A percentile compares a stretch with the other conserved stretches of the same genome.
Evolutionary conservation across 2,113 vertebrate genomes (phyloP).

Genomic region (Pterocles burchelli): DNA sequence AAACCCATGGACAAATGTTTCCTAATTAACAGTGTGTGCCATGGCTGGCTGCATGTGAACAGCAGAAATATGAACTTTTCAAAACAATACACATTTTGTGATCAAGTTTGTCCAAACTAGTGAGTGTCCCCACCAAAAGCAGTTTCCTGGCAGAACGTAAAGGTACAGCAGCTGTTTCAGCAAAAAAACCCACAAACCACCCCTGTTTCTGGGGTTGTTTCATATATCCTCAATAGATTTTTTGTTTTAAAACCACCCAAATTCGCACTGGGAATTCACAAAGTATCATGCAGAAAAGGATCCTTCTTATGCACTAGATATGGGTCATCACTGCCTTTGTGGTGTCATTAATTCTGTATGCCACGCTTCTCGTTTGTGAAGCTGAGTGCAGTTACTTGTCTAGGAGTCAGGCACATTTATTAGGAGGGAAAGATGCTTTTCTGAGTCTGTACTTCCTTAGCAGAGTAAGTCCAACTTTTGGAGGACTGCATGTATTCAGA

Average conservation of each 20-base stretch:
- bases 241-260: not conserved
- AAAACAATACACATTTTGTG: constrained; percentile 50
- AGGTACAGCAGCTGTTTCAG: not conserved
- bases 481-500: not conserved
- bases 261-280: not conserved
- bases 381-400: not conserved
- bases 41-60: not conserved
- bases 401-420: not conserved
- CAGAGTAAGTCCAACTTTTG: not conserved
- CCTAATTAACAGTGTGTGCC: constrained; percentile 35
- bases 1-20: constrained; percentile 65
- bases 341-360: not conserved
- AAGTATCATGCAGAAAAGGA: not conserved
- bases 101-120: not conserved
- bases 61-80: constrained; percentile 30
- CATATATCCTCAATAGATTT: not conserved
- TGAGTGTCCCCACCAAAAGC: constrained; percentile 11
- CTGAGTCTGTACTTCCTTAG: not conserved
- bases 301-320: not conserved
- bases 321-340: not conserved
- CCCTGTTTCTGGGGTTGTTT: not conserved
- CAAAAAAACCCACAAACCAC: not conserved
- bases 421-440: not conserved
- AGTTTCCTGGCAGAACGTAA: constrained; percentile 34
- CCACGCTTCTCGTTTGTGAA: not conserved